These are phyloP conservation scores for Drosophila villosipedis DNA, from an alignment of 2,888 invertebrate genomes.

Conservation along the genomic window DNA sequence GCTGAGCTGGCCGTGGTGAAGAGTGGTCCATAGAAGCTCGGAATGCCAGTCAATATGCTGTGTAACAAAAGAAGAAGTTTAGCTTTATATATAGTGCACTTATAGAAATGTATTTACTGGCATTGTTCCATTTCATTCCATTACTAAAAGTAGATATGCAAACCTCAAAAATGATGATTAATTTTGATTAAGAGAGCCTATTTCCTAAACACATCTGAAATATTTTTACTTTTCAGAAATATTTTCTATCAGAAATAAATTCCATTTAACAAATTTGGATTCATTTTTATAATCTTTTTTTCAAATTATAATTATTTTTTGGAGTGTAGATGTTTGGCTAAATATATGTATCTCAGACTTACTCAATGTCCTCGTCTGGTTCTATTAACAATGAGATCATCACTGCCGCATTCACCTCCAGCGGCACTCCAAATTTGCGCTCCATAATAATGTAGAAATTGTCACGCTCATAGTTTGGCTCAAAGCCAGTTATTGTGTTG, in stretches of 20 bases:
- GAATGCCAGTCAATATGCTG: slow-evolving; percentile 71
- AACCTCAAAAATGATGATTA: accelerated
- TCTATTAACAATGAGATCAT: slow-evolving; percentile 90
- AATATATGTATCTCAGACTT: slow-evolving; percentile 75
- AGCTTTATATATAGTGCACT: background rate
- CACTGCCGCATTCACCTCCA: slow-evolving; percentile 90
- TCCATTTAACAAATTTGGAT: background rate
- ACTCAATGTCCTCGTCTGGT: slow-evolving; percentile 86
- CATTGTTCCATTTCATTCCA: background rate
- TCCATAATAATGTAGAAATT: slow-evolving; percentile 90
- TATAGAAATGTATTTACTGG: background rate
- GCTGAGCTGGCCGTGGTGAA: slow-evolving; percentile 74
- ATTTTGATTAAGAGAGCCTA: background rate
- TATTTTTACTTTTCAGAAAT: background rate
- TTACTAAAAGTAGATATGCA: background rate
- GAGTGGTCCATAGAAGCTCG: slow-evolving; percentile 79
- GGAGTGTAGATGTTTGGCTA: background rate
- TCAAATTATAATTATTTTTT: background rate
- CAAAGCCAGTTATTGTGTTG: slow-evolving; percentile 88
- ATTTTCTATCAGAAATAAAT: background rate
- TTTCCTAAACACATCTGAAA: background rate
- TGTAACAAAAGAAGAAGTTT: background rate
- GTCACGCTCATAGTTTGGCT: slow-evolving; percentile 88
- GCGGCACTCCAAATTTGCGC: slow-evolving; percentile 91
- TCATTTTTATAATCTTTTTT: background rate